Evolutionary conservation across 2,113 vertebrate genomes (phyloP), one percentile per base, ranked within the genome.

Genomic region (Hylia prasina): DNA sequence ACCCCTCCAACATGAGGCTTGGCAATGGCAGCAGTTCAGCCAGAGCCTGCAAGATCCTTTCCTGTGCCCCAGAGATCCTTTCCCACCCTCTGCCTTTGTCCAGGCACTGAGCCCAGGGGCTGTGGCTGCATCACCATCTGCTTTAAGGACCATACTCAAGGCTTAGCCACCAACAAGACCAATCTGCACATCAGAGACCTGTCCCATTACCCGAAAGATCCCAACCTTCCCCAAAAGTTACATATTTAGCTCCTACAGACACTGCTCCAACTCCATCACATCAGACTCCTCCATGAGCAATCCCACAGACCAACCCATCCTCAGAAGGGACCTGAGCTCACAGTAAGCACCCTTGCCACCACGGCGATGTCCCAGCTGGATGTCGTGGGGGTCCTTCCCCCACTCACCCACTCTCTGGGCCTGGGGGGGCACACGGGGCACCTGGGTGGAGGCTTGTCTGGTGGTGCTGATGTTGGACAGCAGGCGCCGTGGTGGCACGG

Each of bases 381-480:
- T 16, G 2, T 20, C 1, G 6, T 19, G 28, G 47, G 64, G 37
- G 33, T 68, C 40, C 51, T 69, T 47, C 31, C n/a, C 40, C 6
- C 78, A 97, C 98, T 97, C 97, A 99, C 99, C 99, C 94, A 99
- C 98, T 98, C 98, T 98, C 65, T 99, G 99, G 10, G 97, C 94
- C 88, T 98, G 98, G 80, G 97, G 82, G 24, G 96, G 24, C 30
- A 98, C 93, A 1, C 94, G 98, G 19, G 99, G 99, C 40, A 98
- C 98, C 91, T 99, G 99, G 15, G 98, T 98, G 60, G 99, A 99
- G 7, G 98, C 98, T 95, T 99, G 99, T 69, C 98, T 97, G 58
- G 98, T 97, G 40, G 98, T 98, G 94, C 98, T 98, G 79, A 99
- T 97, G 61, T 97, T 97, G 57, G 98, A 97, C 9, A 97, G 93